Evolutionary conservation across 2,797 vertebrate genomes (phyloP), one percentile per base, ranked within the genome.

Genomic region (Centropyge bicolor): DNA sequence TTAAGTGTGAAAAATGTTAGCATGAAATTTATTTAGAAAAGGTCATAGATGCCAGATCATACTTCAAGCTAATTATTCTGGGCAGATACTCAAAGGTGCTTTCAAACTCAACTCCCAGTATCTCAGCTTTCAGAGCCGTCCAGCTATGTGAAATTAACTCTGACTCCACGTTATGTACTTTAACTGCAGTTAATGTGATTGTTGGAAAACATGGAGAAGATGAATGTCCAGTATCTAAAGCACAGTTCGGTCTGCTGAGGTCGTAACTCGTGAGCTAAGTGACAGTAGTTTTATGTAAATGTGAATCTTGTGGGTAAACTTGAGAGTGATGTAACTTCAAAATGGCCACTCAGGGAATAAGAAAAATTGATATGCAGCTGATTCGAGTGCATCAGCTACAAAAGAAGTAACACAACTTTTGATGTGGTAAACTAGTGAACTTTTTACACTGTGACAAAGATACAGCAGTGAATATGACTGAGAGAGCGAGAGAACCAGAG

Each of bases 101-200:
- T 62, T 71, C 6, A 45, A 80, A 70, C 46, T 16, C 20, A 22
- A 74, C 12, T 66, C 41, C 27, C 54, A 40, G 22, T 3, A 14
- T 46, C 55, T 55, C 9, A 22, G 16, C 45, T 56, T 40, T 20
- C 48, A 48, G 69, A 36, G 24, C 52, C 13, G 4, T 55, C 22
- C 46, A 7, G 6, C 2, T 40, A 6, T 45, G 46, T 54, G 43
- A 63, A 11, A 69, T 60, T 31, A 52, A 76, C 22, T 62, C 14
- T 49, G 40, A 59, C 5, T 56, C 35, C 16, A 64, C 24, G 40
- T 54, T 22, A 59, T 54, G 27, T 27, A 63, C 49, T 56, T 52
- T 52, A 75, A 51, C 60, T 40, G 12, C 69, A 70, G 73, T 46
- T 66, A 20, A 66, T 69, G 52, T 40, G 17, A 48, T 40, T 71